Conservation (phyloP, 2,888 invertebrate genomes). For the Mimas tiliae region DNA sequence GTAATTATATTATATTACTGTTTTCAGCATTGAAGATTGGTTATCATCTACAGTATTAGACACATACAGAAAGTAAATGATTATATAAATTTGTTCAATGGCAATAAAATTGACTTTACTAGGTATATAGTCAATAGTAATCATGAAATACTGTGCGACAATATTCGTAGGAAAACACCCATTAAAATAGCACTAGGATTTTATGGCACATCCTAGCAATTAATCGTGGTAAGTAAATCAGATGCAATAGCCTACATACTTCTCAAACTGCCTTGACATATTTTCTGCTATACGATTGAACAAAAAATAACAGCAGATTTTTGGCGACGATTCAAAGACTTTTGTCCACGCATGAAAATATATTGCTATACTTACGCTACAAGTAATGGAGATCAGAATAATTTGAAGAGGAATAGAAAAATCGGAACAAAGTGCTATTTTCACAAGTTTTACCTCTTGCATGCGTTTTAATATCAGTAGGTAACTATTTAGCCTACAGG, state of each 20-base stretch:
- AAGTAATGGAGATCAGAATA: not conserved
- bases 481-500: too few species aligned
- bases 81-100: too few species aligned
- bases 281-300: constrained; percentile 4
- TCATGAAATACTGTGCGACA: too few species aligned
- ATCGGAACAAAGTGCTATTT: too few species aligned
- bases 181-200: not conserved
- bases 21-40: too few species aligned
- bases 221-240: not conserved
- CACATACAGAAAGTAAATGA: too few species aligned
- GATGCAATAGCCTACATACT: constrained; percentile 10
- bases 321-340: constrained; percentile 19
- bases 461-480: too few species aligned
- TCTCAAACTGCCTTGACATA: constrained; percentile 20
- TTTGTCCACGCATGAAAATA: not conserved
- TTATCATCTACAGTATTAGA: too few species aligned
- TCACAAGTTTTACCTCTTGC: too few species aligned
- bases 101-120: too few species aligned
- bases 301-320: constrained; percentile 7
- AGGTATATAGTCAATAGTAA: too few species aligned
- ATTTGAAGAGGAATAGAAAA: not conserved
- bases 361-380: not conserved
- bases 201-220: constrained; percentile 7
- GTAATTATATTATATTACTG: too few species aligned
- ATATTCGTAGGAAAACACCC: not conserved